A percentile compares a stretch with the other conserved stretches of the same genome.
Evolutionary conservation across 2,113 vertebrate genomes (phyloP).

Genomic region (Campylomormyrus tamandua): DNA sequence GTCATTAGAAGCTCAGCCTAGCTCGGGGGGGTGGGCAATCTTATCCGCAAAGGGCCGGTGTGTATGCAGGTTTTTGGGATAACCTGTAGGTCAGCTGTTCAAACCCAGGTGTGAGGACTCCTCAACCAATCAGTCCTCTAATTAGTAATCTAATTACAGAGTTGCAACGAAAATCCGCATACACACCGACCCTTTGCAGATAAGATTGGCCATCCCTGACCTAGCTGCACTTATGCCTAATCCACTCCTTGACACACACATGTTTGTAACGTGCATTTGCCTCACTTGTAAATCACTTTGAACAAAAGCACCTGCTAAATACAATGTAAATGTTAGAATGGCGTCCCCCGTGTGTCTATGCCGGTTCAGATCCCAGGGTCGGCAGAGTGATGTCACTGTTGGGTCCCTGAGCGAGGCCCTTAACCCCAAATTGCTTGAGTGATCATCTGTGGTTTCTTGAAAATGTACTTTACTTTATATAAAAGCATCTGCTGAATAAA

Average conservation of each 20-base stretch:
- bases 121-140: too few relatives aligned
- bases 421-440: neutral
- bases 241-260: neutral
- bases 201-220: too few relatives aligned
- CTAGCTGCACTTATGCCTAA: neutral
- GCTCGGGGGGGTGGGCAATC: too few relatives aligned
- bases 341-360: neutral
- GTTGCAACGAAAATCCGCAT: too few relatives aligned
- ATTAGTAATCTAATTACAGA: too few relatives aligned
- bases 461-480: neutral
- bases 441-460: neutral
- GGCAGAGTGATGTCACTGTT: neutral
- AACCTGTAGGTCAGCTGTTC: too few relatives aligned
- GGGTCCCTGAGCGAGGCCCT: neutral
- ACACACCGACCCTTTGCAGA: too few relatives aligned
- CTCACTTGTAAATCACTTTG: neutral
- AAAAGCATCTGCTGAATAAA: neutral
- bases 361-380: neutral
- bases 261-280: neutral
- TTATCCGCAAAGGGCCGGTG: too few relatives aligned
- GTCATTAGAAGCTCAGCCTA: neutral
- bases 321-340: neutral
- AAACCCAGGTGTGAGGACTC: too few relatives aligned
- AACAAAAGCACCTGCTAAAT: neutral
- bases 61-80: too few relatives aligned